Evolutionary conservation across 2,113 vertebrate species (phyloP).

Genomic region (Dromiciops gliroides): DNA sequence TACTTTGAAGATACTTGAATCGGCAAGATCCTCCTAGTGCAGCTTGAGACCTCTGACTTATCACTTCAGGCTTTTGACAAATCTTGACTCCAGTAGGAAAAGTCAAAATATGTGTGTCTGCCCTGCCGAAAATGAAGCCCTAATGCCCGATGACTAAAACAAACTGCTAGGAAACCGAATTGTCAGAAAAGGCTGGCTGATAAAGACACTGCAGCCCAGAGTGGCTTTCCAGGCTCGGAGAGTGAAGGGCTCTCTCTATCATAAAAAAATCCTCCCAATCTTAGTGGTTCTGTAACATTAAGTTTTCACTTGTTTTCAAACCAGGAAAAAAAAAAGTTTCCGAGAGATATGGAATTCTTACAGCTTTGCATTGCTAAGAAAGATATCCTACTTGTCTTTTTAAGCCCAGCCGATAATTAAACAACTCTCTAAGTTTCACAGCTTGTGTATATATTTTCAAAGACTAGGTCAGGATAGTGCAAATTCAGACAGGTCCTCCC

Average conservation of each 20-base stretch:
- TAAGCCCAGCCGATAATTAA: not conserved
- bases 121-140: not conserved
- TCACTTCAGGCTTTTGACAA: not conserved
- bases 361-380: slow-evolving; percentile 27
- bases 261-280: not conserved
- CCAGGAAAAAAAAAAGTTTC: slow-evolving; percentile 32
- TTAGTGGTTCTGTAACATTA: not conserved
- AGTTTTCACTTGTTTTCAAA: slow-evolving; percentile 32
- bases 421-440: not conserved
- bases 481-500: not conserved
- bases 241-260: not conserved
- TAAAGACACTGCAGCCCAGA: not conserved
- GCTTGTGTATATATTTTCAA: not conserved
- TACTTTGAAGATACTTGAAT: not conserved
- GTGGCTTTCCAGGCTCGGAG: not conserved
- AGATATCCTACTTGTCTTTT: slow-evolving; percentile 15
- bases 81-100: slow-evolving; percentile 30
- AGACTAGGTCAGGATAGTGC: not conserved
- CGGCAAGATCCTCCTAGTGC: not conserved
- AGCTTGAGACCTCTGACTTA: not conserved
- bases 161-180: slow-evolving; percentile 21
- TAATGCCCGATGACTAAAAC: not conserved
- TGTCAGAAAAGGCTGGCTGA: slow-evolving; percentile 8
- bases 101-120: slow-evolving; percentile 14
- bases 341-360: not conserved